Conservation (phyloP, 2,113 vertebrate species). For the Rhodinocichla rosea region DNA sequence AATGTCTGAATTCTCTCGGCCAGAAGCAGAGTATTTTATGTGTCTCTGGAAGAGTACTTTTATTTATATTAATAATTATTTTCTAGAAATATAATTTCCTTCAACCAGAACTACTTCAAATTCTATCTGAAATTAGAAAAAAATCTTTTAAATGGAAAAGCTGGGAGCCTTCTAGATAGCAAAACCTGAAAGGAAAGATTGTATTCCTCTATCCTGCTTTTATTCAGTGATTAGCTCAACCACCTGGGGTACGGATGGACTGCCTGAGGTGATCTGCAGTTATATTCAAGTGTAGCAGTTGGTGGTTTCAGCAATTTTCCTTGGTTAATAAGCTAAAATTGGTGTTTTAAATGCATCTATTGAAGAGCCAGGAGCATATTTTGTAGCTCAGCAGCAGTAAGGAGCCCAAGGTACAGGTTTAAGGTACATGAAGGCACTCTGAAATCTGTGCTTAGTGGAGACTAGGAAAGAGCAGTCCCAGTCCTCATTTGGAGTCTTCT, state of each 20-base stretch:
- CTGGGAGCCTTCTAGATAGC: not conserved
- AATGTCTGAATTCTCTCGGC: not conserved
- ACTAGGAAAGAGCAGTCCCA: not conserved
- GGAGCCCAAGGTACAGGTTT: not conserved
- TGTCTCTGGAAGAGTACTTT: not conserved
- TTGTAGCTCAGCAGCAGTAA: not conserved
- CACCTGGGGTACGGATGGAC: not conserved
- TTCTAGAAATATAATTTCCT: not conserved
- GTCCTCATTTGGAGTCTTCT: not conserved
- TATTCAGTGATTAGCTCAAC: not conserved
- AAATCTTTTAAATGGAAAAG: not conserved
- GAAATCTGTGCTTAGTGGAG: not conserved
- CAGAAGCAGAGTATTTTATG: not conserved
- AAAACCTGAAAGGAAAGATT: not conserved
- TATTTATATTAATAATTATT: not conserved
- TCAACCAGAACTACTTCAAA: not conserved
- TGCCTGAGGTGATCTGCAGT: not conserved
- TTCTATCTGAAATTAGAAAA: not conserved
- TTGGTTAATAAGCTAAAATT: not conserved
- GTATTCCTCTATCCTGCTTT: not conserved
- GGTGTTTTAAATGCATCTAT: not conserved
- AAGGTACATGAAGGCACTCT: not conserved
- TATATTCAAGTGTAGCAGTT: not conserved
- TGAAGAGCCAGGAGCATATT: not conserved
- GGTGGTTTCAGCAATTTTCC: not conserved